phyloP scores from a whole-genome alignment of 2,888 invertebrate species.

The Gandaritis pyraliata region DNA sequence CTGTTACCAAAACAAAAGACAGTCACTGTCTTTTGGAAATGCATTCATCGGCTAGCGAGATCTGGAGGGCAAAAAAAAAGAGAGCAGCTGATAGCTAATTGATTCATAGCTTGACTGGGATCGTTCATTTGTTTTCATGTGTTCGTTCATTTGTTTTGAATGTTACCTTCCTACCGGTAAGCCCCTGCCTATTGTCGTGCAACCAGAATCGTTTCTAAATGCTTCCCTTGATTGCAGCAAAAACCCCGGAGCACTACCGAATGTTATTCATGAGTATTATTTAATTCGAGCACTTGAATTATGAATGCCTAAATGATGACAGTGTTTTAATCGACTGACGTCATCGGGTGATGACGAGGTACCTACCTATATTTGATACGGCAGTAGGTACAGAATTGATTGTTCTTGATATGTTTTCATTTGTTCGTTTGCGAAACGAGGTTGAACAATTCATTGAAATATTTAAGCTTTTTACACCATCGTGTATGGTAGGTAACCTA shows the following conservation, averaged over 20 bases:
- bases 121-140: too few species aligned
- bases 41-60: too few species aligned
- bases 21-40: too few species aligned
- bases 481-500: too few species aligned
- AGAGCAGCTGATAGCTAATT: too few species aligned
- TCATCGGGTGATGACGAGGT: constrained; percentile 10
- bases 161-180: not conserved
- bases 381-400: not conserved
- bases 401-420: not conserved
- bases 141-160: too few species aligned
- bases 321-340: constrained; percentile 29
- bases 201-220: constrained; percentile 18
- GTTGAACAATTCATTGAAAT: too few species aligned
- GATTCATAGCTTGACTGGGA: too few species aligned
- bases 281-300: constrained; percentile 35
- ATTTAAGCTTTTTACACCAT: too few species aligned
- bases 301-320: constrained; percentile 33
- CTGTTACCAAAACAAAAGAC: too few species aligned
- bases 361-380: not conserved
- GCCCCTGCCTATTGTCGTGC: not conserved
- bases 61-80: too few species aligned
- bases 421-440: too few species aligned
- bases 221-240: constrained; percentile 62
- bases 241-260: constrained; percentile 55
- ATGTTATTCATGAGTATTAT: constrained; percentile 40